phyloP scores from a whole-genome alignment of 2,888 invertebrate species.

The Leptopilina myrica region DNA sequence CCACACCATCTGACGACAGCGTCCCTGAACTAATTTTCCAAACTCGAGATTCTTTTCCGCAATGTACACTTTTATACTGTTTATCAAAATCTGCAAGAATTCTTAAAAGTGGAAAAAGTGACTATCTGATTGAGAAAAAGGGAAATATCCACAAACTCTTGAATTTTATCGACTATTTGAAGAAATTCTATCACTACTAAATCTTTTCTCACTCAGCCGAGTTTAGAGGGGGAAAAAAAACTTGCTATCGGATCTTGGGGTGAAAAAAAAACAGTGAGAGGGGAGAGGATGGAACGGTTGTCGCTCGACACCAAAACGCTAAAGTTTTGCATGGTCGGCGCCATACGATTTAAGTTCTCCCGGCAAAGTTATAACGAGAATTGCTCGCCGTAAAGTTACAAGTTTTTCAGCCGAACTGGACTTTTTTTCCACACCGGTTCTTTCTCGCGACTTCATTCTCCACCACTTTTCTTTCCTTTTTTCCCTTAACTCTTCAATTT shows the following conservation, averaged over 20 bases:
- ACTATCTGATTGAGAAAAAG: too few relatives aligned
- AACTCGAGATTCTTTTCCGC: too few relatives aligned
- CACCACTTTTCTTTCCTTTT: neutral
- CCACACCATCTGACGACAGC: too few relatives aligned
- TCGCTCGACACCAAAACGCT: conserved; percentile 48
- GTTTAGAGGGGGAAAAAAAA: conserved; percentile 10
- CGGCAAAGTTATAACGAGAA: conserved; percentile 57
- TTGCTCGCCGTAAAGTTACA: conserved; percentile 53
- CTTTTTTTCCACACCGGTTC: conserved; percentile 35
- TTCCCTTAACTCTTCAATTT: too few relatives aligned
- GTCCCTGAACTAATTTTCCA: too few relatives aligned
- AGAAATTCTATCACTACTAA: conserved; percentile 13
- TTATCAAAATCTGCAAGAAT: too few relatives aligned
- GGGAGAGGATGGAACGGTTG: conserved; percentile 23
- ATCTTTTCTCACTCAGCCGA: neutral
- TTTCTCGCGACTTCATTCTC: conserved; percentile 28
- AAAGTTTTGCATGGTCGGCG: conserved; percentile 50
- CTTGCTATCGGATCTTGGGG: conserved; percentile 19
- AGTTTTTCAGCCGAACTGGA: conserved; percentile 29
- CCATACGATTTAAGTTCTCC: conserved; percentile 50
- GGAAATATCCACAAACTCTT: neutral
- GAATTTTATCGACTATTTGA: neutral
- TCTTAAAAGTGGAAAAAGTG: too few relatives aligned
- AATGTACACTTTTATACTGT: too few relatives aligned
- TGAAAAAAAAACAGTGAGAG: neutral